These are phyloP conservation scores for Aphis craccivora DNA, from an alignment of 1,140 invertebrate species.

Conservation along the genomic window DNA sequence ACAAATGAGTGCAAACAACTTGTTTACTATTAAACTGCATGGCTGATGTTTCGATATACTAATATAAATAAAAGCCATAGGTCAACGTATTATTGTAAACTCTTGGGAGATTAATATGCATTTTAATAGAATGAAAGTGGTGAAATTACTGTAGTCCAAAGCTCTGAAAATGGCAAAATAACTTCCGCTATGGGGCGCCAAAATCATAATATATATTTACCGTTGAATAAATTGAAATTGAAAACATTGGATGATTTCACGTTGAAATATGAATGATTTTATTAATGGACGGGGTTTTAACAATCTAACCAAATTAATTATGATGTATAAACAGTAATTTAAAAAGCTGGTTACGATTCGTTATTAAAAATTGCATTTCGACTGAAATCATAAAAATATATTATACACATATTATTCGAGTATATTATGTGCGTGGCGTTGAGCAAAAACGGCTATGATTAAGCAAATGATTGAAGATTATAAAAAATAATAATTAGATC, in stretches of 20 bases:
- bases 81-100: neutral
- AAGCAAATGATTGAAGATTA: neutral
- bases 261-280: neutral
- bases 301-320: neutral
- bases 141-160: neutral
- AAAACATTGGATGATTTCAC: neutral
- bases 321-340: neutral
- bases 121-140: neutral
- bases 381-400: neutral
- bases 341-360: neutral
- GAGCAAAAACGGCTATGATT: neutral
- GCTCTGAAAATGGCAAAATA: neutral
- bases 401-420: neutral
- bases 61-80: neutral
- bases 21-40: neutral
- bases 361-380: neutral
- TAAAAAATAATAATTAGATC: neutral
- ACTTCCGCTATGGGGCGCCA: neutral
- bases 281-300: neutral
- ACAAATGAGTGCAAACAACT: neutral
- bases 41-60: neutral
- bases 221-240: slow-evolving; percentile 13
- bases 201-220: neutral
- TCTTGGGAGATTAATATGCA: neutral
- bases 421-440: no score